These are phyloP conservation scores for Philaethria dido DNA, from an alignment of 2,888 invertebrate genomes.

Conservation along the genomic window DNA sequence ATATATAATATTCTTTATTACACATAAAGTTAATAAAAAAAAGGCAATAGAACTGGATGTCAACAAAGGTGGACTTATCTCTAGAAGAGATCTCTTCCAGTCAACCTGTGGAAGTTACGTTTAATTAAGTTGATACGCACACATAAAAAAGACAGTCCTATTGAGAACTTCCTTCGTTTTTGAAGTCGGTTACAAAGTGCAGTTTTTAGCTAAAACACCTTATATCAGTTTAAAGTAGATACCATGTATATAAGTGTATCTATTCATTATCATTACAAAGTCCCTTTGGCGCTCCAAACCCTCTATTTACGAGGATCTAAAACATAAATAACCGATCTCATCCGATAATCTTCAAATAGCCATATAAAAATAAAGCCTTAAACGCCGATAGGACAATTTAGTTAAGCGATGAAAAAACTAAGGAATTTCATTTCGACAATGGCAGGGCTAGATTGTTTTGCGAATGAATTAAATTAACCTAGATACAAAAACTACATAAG, in stretches of 20 bases:
- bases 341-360: slow-evolving; percentile 41
- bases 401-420: slow-evolving; percentile 43
- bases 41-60: too few relatives aligned
- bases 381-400: slow-evolving; percentile 47
- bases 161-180: too few relatives aligned
- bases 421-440: slow-evolving; percentile 41
- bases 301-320: slow-evolving; percentile 24
- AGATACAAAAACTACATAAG: neutral
- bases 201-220: neutral
- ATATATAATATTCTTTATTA: too few relatives aligned
- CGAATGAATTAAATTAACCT: slow-evolving; percentile 8
- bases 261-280: slow-evolving; percentile 22
- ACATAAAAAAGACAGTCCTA: too few relatives aligned
- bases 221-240: neutral
- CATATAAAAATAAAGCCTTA: slow-evolving; percentile 44
- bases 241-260: neutral
- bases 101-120: too few relatives aligned
- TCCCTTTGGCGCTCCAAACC: slow-evolving; percentile 20
- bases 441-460: slow-evolving; percentile 20
- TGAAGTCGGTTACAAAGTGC: too few relatives aligned
- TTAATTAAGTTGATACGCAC: too few relatives aligned
- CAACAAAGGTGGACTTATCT: too few relatives aligned
- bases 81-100: too few relatives aligned
- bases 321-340: slow-evolving; percentile 37
- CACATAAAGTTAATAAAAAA: too few relatives aligned